These are phyloP conservation scores for Drosophila ficusphila DNA, from an alignment of 1,140 invertebrate species.

Conservation along the genomic window DNA sequence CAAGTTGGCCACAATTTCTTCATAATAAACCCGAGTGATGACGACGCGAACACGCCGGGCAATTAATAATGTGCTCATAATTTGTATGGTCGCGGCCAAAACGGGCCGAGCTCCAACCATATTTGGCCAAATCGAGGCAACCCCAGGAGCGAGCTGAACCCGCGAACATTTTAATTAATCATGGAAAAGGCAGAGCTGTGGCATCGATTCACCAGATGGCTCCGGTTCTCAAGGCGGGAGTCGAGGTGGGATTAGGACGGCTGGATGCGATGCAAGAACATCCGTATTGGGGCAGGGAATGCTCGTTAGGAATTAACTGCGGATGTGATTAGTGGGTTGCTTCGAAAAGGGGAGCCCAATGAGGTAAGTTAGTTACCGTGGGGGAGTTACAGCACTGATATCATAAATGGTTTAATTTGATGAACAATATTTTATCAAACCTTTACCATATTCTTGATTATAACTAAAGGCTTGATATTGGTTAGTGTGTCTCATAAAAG, in stretches of 20 bases:
- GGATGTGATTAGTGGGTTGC: conserved; percentile 29
- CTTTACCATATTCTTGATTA: too few species aligned
- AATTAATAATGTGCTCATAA: conserved; percentile 82
- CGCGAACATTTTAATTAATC: conserved; percentile 77
- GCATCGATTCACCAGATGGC: conserved; percentile 45
- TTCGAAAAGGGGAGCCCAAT: conserved; percentile 5
- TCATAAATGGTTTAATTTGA: too few species aligned
- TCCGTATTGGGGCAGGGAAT: conserved; percentile 35
- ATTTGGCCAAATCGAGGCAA: conserved; percentile 43
- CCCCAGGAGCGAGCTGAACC: conserved; percentile 16
- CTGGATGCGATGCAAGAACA: conserved; percentile 29
- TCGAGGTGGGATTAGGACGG: conserved; percentile 41
- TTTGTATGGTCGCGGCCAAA: conserved; percentile 70
- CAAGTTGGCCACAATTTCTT: conserved; percentile 70
- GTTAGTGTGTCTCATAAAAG: too few species aligned
- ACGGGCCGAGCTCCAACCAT: conserved; percentile 47
- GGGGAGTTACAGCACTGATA: too few species aligned
- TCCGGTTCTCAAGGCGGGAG: conserved; percentile 43
- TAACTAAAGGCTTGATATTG: too few species aligned
- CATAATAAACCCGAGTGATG: conserved; percentile 55
- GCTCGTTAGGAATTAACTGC: background rate
- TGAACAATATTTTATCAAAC: too few species aligned
- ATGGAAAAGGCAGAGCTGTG: conserved; percentile 42
- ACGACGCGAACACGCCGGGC: conserved; percentile 36
- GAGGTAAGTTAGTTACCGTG: too few species aligned